Conservation (phyloP, 2,113 vertebrate species). For the Oreocharis arfaki region DNA sequence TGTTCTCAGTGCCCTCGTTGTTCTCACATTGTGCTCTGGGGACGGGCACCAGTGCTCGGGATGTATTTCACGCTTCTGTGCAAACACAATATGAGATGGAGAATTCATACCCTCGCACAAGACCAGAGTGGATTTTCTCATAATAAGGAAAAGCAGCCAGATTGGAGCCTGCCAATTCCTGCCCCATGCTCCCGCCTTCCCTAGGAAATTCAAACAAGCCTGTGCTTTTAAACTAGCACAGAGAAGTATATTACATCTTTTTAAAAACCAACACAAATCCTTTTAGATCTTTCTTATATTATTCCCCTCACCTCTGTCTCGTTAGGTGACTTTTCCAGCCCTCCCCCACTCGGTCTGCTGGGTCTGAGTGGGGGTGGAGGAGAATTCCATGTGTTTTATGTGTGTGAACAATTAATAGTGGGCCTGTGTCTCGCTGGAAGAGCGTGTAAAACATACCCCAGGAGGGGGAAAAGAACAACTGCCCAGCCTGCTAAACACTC, state of each 20-base stretch:
- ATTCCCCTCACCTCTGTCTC: background rate
- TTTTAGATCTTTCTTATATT: background rate
- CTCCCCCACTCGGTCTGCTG: background rate
- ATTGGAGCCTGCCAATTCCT: conserved; percentile 3
- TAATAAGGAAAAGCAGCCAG: background rate
- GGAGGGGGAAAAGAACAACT: background rate
- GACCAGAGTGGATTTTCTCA: conserved; percentile 2
- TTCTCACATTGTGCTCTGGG: background rate
- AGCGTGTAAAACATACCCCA: background rate
- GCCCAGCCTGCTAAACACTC: conserved; percentile 1
- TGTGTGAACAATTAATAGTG: conserved; percentile 12
- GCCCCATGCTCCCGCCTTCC: background rate
- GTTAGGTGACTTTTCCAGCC: background rate
- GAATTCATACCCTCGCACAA: conserved; percentile 11
- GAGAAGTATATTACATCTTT: background rate
- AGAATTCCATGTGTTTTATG: background rate
- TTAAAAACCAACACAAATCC: background rate
- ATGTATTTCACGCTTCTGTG: conserved; percentile 22
- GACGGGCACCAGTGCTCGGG: background rate
- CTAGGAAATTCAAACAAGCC: background rate
- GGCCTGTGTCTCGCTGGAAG: background rate
- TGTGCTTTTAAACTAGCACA: background rate
- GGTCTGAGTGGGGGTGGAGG: background rate
- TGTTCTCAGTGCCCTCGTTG: background rate
- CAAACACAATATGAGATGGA: conserved; percentile 30